Percentiles rank a stretch among this genome's conserved stretches.
Evolutionary conservation across 2,113 vertebrate species (phyloP).

Genomic region (Mesoclemmys tuberculata): DNA sequence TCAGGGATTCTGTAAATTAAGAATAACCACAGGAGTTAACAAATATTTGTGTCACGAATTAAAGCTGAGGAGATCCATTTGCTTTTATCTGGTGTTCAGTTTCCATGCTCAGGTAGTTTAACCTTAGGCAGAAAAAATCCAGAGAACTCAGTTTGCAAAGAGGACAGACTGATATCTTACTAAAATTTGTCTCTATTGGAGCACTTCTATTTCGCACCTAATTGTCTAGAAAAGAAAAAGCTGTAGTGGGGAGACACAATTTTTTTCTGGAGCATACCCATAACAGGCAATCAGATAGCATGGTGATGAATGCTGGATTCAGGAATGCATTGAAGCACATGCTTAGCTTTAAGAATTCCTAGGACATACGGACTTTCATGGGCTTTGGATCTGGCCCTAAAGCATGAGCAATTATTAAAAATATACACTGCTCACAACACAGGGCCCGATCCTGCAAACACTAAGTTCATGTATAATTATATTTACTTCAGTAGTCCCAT

Average conservation of each 20-base stretch:
- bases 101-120: neutral
- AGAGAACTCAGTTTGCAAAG: neutral
- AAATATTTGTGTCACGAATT: neutral
- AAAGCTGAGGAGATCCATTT: neutral
- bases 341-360: neutral
- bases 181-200: neutral
- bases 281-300: neutral
- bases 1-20: slow-evolving; percentile 84
- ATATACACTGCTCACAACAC: neutral
- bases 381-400: neutral
- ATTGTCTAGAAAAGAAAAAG: neutral
- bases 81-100: neutral
- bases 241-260: neutral
- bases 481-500: neutral
- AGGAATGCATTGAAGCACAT: neutral
- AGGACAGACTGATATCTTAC: neutral
- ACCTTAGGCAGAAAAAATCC: neutral
- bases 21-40: slow-evolving; percentile 24
- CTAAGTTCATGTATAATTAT: neutral
- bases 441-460: neutral
- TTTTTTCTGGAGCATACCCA: neutral
- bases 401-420: neutral
- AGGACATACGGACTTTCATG: neutral
- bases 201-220: neutral
- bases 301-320: neutral